Evolutionary conservation across 2,888 invertebrate genomes (phyloP), one percentile per base, ranked within the genome.

Genomic region (Dugesia japonica): DNA sequence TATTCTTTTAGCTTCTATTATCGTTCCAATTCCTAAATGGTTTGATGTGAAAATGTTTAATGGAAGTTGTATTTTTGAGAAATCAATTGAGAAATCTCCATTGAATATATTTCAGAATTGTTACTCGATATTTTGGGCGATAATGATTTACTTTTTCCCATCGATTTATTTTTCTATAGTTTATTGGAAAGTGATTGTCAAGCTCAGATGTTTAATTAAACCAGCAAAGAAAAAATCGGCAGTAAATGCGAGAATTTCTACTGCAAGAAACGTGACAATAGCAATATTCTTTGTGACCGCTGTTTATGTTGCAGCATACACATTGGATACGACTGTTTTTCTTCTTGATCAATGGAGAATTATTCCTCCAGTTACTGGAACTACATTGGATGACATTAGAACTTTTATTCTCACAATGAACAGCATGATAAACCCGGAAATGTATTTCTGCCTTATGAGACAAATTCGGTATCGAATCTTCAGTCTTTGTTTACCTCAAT

Each of bases 281-380:
- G 56, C 56, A n/a, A 56, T 56, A 56, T 56, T 56, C n/a, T 56
- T 56, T 56, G 56, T 56, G 4, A 56, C 56, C 1, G 56, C 56
- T 7, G 56, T 56, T 56, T 56, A 56, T n/a, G 56, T 56, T 13
- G 56, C 56, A 13, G 17, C 56, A 4, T 56, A 56, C 17, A 56
- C 56, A 9, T 56, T 56, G 4, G 56, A 56, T n/a, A 56, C 56
- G 23, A 56, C 56, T 1, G 7, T 56, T 4, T 56, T 9, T 56
- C n/a, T 56, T 56, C 56, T 56, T 56, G 56, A 56, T n/a, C 56
- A 56, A n/a, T 56, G 56, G 56, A 56, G 23, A 23, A 56, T 56
- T 20, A 56, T 56, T n/a, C 20, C n/a, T 7, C 56, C 56, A 23
- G 17, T 56, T n/a, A 56, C 1, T 56, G 56, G 56, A 7, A 56